Evolutionary conservation across 2,797 vertebrate species (phyloP), one percentile per base, ranked within the genome.

Genomic region (Ispidina lecontei): DNA sequence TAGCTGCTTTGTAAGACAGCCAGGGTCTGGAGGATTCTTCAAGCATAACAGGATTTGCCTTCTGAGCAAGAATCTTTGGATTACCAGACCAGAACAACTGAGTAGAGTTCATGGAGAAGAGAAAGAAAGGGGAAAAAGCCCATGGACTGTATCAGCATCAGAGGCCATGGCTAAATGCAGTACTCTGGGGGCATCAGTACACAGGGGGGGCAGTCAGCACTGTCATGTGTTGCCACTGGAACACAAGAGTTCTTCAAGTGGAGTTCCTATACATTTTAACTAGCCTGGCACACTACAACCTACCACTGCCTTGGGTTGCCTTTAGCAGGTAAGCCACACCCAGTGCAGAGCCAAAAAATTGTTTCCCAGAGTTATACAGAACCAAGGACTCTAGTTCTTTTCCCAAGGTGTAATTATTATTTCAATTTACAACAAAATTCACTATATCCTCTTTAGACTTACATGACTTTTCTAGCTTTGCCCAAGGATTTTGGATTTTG

Each of bases 31-130:
- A 93, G 26, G 64, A 84, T 72, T 90, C 71, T 88, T 94, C 83
- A 93, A 73, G 80, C 74, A 60, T 86, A 94, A 94, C 76, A 91
- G 77, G 56, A 90, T 91, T 89, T 87, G 77, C 84, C 62, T 92
- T 93, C 72, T 85, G 84, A 91, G 84, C 68, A 94, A 80, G 81
- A 87, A 93, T 52, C 81, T 84, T 89, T 85, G 78, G 68, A 87
- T 87, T 91, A 76, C 49, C 47, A 91, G 81, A 87, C 54, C 69
- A 62, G 69, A 95, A 91, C 78, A 90, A 87, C 62, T 51, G 33
- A 90, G 84, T 46, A 70, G 62, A 93, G 81, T 58, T 80, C 78
- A 84, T 12, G 62, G 9, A 84, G 74, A 82, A 93, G 41, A 94
- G 56, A 79, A 67, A 82, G 33, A 5, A 11, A 12, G 9, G 5